Evolutionary conservation across 2,888 invertebrate species (phyloP).

Genomic region (Theristus sp.): DNA sequence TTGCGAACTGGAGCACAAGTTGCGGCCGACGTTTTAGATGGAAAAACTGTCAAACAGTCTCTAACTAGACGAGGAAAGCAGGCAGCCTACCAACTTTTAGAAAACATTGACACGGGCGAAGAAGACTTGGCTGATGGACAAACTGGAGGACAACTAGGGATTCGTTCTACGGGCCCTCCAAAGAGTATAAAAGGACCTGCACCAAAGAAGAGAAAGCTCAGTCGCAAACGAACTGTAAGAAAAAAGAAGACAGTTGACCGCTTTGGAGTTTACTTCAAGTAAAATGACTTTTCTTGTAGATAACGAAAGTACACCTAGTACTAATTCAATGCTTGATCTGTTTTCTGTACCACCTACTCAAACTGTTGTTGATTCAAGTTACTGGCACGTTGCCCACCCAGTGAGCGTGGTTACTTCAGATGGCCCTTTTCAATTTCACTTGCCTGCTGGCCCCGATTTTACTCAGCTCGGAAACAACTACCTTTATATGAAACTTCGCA

Average conservation of each 20-base stretch:
- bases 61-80: not conserved
- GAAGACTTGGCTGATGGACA: not conserved
- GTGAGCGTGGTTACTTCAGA: not conserved
- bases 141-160: not conserved
- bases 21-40: not conserved
- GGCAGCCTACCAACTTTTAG: not conserved
- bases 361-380: not conserved
- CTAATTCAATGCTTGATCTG: constrained; percentile 1
- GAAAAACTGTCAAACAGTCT: not conserved
- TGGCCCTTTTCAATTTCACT: constrained; percentile 4
- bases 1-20: not conserved
- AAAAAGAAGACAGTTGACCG: not conserved
- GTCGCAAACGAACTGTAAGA: not conserved
- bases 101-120: no score
- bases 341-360: constrained; percentile 4
- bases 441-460: not conserved
- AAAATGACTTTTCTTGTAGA: not conserved
- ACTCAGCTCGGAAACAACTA: not conserved
- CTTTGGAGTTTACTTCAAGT: not conserved
- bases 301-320: not conserved
- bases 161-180: not conserved
- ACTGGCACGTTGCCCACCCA: constrained; percentile 1
- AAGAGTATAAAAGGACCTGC: not conserved
- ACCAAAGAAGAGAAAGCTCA: not conserved
- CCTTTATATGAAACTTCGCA: not conserved